These are phyloP conservation scores for Hypotaenidia philippensis DNA, from an alignment of 2,797 vertebrate genomes.

Conservation along the genomic window DNA sequence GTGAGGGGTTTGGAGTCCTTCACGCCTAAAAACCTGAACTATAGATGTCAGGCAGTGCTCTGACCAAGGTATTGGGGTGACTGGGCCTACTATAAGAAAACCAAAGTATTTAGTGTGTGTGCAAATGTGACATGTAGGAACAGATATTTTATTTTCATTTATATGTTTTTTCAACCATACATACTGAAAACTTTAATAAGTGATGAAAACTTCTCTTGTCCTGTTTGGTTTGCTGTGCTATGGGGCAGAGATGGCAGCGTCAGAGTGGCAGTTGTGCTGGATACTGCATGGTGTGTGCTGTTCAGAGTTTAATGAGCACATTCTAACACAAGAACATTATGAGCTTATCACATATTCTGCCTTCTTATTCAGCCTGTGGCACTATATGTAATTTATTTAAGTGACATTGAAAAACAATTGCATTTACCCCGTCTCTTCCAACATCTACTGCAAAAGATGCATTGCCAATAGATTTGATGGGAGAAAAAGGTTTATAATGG, in stretches of 20 bases:
- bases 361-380: conserved; percentile 20
- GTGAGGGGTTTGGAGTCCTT: background rate
- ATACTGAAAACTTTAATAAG: conserved; percentile 69
- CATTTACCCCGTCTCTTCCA: background rate
- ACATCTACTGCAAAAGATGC: background rate
- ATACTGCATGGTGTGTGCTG: background rate
- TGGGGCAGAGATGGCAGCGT: conserved; percentile 16
- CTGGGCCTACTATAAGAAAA: background rate
- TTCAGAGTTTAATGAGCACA: conserved; percentile 74
- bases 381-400: background rate
- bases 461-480: background rate
- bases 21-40: background rate
- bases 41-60: background rate
- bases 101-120: background rate
- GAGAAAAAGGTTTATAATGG: background rate
- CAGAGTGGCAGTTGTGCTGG: background rate
- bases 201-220: conserved; percentile 69
- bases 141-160: background rate
- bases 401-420: background rate
- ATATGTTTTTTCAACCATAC: background rate
- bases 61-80: background rate
- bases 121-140: background rate
- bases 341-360: conserved; percentile 15
- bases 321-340: conserved; percentile 41
- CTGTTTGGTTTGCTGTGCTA: conserved; percentile 57